Base-by-base conservation (phyloP, 2,797 vertebrate species). In the Sebastes hubbsi region DNA sequence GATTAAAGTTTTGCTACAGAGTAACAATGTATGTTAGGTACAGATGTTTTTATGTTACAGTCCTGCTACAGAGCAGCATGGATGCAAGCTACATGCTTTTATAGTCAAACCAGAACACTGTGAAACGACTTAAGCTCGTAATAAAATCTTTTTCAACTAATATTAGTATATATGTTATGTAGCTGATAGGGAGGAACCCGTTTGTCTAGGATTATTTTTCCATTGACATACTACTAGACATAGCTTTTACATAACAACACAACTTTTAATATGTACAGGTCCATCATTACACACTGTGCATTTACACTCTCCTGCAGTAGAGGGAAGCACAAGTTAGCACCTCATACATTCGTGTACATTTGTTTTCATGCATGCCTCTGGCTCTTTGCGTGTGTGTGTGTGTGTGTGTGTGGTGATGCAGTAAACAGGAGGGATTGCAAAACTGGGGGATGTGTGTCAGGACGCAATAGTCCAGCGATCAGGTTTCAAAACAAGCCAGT, bases 401-500 rank as follows among this genome's bases (percentile, higher is more conserved):
- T 36, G 22, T 72, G 14, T 77, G 68, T 30, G 62, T 38, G 27
- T 82, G 56, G 55, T 12, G 29, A 25, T 52, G 79, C 46, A 77
- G 89, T 91, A 91, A 91, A 94, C 91, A 92, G 70, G 75, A 16
- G 14, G 18, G 60, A 86, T 94, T 94, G 89, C 89, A 89, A 87
- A 87, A 94, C 81, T 22, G 16, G 32, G 22, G 12, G 29, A 46
- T 38, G 78, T 82, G 81, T 86, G 73, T 84, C 82, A 86, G 81
- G 38, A 74, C 10, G 42, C 63, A 49, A 46, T 4, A 22, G 25
- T 24, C 56, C 20, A 13, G 58, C 0, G 65, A 63, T 94, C 88
- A 72, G 18, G 82, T 94, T 94, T 92, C 93, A 93, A 92, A 93
- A 93, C 92, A 93, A 89, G 83, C 30, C 56, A 14, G 59, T 59